Evolutionary conservation across 37 sponge, comb jelly and placozoan species (phyloP), one percentile per base, ranked within the genome.

Genomic region (Ephydatia muelleri): DNA sequence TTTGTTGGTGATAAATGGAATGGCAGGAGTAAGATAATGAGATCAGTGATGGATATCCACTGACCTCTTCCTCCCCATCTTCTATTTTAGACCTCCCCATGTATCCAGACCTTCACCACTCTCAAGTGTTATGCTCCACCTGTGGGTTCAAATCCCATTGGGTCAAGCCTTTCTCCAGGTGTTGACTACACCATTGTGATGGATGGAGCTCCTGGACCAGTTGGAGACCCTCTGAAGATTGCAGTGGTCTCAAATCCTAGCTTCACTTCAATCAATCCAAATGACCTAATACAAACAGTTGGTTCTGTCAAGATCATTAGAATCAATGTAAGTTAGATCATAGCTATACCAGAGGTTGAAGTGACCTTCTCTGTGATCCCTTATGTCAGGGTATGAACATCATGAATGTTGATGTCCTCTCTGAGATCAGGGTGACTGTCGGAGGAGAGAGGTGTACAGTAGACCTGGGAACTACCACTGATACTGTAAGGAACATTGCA

Each of bases 121-220:
- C 27, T 36, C 27, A 2, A 27, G 37, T 37, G 37, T 75, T 19
- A 8, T 36, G 9, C 76, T 23, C 37, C 76, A 75, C 38, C 37
- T 23, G 14, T 38, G 31, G 34, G 38, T 38, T 75, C 76, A 27
- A 0, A 34, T 36, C 37, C 21, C 37, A 37, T 16, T 72, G 73
- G 73, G 22, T 9, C 79, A 78, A 65, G n/a, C 38, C 25, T 84
- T 76, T 64, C 5, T 5, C n/a, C 16, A 35, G 31, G 37, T 37
- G 67, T 68, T 76, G 65, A 27, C 21, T 88, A 88, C 72, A 67
- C 49, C 21, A 12, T 88, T 21, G 2, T 49, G 49, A 4, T 88
- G 47, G 88, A 82, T 35, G 73, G 25, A 65, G 85, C 85, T 43
- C 70, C 78, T 13, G 78, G 78, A 67, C 85, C 85, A 36, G 40